Evolutionary conservation across 2,113 vertebrate species (phyloP).

Genomic region (Willisornis vidua): DNA sequence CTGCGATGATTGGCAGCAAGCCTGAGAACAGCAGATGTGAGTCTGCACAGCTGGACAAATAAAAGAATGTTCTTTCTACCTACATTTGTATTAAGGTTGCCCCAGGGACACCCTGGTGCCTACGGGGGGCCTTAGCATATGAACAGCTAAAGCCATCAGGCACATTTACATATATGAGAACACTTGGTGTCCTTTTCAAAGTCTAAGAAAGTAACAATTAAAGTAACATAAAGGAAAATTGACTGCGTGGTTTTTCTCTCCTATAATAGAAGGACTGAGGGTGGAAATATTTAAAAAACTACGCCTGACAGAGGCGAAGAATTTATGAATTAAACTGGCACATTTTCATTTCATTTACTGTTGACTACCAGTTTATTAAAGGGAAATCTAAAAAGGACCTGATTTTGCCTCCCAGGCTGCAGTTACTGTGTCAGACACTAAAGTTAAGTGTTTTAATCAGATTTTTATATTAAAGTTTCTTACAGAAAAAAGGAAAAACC

Average conservation of each 20-base stretch:
- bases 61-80: constrained; percentile 1
- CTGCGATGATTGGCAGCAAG: constrained; percentile 13
- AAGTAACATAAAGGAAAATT: constrained; percentile 22
- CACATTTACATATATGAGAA: constrained; percentile 10
- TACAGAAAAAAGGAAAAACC: not conserved
- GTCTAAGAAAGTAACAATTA: not conserved
- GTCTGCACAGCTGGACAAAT: constrained; percentile 47
- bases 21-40: constrained; percentile 36
- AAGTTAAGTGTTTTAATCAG: not conserved
- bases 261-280: not conserved
- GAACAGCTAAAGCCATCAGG: not conserved
- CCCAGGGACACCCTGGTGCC: not conserved
- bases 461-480: constrained; percentile 2
- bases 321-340: constrained; percentile 27
- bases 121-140: not conserved
- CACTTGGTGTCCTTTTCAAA: constrained; percentile 33
- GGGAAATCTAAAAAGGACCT: not conserved
- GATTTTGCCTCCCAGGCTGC: constrained; percentile 24
- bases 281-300: constrained; percentile 3
- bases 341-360: constrained; percentile 16
- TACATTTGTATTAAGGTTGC: constrained; percentile 22
- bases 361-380: constrained; percentile 27
- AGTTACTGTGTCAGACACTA: not conserved
- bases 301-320: not conserved
- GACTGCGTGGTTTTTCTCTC: constrained; percentile 13